Conservation (phyloP, 2,113 vertebrate genomes). For the Meleagris gallopavo region DNA sequence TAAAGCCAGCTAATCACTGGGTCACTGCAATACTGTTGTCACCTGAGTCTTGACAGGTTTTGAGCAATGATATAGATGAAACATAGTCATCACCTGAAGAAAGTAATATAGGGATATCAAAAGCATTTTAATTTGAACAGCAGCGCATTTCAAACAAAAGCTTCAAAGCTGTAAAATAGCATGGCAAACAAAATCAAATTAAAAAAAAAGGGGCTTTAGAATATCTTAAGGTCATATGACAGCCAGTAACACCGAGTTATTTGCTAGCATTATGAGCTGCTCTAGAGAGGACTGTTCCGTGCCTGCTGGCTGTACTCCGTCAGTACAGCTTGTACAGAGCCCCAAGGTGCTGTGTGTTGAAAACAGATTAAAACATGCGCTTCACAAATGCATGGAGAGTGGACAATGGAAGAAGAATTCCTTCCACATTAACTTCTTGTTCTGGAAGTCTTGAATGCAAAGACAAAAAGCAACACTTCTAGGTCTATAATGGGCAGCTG, state of each 20-base stretch:
- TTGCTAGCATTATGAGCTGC: background rate
- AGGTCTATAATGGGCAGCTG: background rate
- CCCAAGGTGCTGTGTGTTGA: background rate
- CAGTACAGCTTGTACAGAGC: background rate
- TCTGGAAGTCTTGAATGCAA: background rate
- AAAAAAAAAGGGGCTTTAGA: background rate
- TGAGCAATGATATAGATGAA: background rate
- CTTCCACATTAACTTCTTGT: background rate
- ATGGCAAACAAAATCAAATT: rapidly evolving
- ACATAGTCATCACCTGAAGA: rapidly evolving
- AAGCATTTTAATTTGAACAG: background rate
- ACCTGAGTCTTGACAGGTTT: background rate
- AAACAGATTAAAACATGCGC: background rate
- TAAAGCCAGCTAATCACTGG: background rate
- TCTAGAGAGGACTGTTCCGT: background rate
- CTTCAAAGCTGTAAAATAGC: background rate
- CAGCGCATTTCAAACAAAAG: background rate
- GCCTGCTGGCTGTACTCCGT: background rate
- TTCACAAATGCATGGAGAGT: background rate
- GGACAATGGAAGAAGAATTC: background rate
- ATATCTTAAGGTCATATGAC: background rate
- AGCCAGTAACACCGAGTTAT: rapidly evolving
- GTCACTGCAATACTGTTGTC: background rate
- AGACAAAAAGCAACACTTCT: background rate
- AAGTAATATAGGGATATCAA: background rate